Evolutionary conservation across 2,888 invertebrate genomes (phyloP).

Genomic region (Melieria omissa): DNA sequence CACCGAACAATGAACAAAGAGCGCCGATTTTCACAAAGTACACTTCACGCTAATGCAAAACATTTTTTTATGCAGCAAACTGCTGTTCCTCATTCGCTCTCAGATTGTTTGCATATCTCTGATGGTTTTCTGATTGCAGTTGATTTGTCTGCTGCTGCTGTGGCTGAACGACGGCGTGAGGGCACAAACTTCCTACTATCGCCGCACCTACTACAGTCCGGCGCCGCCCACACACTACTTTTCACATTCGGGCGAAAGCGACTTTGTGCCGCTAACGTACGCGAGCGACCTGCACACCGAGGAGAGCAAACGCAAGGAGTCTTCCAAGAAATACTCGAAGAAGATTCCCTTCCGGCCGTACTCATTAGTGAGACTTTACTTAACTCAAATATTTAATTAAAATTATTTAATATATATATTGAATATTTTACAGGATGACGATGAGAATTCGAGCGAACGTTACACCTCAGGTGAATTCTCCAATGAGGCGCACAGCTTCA

Average conservation of each 20-base stretch:
- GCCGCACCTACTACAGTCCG: conserved; percentile 53
- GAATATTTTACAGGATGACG: conserved; percentile 52
- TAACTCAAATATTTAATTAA: neutral
- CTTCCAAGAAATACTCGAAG: conserved; percentile 47
- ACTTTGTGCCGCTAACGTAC: conserved; percentile 47
- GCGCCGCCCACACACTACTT: conserved; percentile 49
- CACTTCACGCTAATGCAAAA: too few relatives aligned
- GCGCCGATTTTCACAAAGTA: too few relatives aligned
- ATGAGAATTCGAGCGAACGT: conserved; percentile 58
- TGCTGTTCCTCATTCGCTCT: too few relatives aligned
- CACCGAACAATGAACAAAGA: too few relatives aligned
- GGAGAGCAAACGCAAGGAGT: conserved; percentile 55
- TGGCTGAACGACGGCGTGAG: conserved; percentile 39
- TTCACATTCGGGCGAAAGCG: conserved; percentile 34
- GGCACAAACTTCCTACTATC: conserved; percentile 46
- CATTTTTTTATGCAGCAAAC: too few relatives aligned
- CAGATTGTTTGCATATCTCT: too few relatives aligned
- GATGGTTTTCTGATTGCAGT: conserved; percentile 42
- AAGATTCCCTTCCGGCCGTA: conserved; percentile 53
- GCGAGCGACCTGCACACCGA: conserved; percentile 53
- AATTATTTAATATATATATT: neutral
- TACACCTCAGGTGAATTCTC: conserved; percentile 55
- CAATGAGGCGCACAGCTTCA: conserved; percentile 48
- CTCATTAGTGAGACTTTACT: conserved; percentile 51
- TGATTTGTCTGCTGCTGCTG: conserved; percentile 44